phyloP scores from a whole-genome alignment of 2,797 vertebrate species.

The Hippopotamyrus pictus region DNA sequence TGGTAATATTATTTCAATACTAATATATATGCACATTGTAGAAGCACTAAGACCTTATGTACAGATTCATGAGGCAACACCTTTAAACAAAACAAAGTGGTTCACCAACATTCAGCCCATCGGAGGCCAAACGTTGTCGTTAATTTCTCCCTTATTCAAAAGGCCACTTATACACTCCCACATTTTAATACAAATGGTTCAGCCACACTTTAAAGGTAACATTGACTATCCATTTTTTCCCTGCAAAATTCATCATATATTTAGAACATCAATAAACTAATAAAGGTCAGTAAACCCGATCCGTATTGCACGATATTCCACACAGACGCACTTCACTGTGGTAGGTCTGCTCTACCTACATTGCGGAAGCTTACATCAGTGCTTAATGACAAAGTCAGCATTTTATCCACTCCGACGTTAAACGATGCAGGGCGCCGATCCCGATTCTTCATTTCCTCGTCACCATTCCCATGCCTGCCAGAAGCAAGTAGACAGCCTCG shows the following conservation, averaged over 20 bases:
- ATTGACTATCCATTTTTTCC: not conserved
- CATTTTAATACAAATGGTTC: not conserved
- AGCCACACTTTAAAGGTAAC: not conserved
- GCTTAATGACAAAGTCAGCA: not conserved
- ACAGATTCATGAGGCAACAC: not conserved
- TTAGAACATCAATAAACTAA: slow-evolving; percentile 12
- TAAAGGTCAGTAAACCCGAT: slow-evolving; percentile 24
- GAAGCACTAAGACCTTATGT: not conserved
- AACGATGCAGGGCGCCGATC: not conserved
- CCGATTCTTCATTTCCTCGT: not conserved
- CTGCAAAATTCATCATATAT: not conserved
- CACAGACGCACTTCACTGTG: not conserved
- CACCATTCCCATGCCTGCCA: not conserved
- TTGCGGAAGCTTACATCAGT: not conserved
- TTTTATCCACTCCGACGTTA: not conserved
- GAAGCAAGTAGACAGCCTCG: not conserved
- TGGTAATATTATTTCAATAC: not conserved
- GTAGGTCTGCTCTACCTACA: not conserved
- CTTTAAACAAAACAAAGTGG: slow-evolving; percentile 18
- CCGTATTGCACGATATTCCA: slow-evolving; percentile 9
- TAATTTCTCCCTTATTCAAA: slow-evolving; percentile 18
- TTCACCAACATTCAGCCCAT: slow-evolving; percentile 19
- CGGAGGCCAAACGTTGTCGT: not conserved
- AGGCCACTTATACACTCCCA: not conserved
- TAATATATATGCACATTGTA: not conserved